Percentiles rank a stretch among this genome's conserved stretches.
Evolutionary conservation across 2,113 vertebrate genomes (phyloP).

Genomic region (Pampusana beccarii): DNA sequence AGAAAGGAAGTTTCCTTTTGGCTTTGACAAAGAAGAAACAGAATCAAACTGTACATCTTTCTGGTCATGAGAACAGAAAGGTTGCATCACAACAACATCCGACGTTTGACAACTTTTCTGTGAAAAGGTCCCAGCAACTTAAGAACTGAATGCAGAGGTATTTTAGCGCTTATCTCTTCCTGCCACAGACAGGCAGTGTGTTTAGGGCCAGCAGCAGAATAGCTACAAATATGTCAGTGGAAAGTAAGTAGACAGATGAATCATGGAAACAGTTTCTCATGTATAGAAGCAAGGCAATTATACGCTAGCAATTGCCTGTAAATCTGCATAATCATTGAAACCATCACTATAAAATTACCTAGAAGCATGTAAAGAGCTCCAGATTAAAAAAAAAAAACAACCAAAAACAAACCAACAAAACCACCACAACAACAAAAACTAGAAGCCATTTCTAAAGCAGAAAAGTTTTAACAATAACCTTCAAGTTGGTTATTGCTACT

Average conservation of each 20-base stretch:
- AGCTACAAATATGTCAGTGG: slow-evolving; percentile 40
- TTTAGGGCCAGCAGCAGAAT: not conserved
- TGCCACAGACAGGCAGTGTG: slow-evolving; percentile 8
- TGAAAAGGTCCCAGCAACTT: slow-evolving; percentile 29
- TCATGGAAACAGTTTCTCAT: slow-evolving; percentile 38
- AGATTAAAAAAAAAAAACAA: not conserved
- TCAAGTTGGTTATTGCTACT: not conserved
- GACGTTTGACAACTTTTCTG: slow-evolving; percentile 33
- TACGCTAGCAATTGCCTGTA: not conserved
- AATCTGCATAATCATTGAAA: not conserved
- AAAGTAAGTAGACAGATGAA: slow-evolving; percentile 52
- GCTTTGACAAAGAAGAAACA: not conserved
- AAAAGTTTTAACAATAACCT: not conserved
- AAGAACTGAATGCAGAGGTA: slow-evolving; percentile 19
- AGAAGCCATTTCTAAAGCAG: not conserved
- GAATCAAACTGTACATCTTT: slow-evolving; percentile 30
- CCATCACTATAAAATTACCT: not conserved
- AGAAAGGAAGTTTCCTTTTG: slow-evolving; percentile 1
- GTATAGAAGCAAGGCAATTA: not conserved
- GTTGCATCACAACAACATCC: slow-evolving; percentile 49
- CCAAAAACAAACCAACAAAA: no score
- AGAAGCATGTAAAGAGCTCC: not conserved
- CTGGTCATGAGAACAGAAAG: slow-evolving; percentile 24
- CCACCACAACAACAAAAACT: not conserved
- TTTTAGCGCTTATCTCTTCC: slow-evolving; percentile 64